Evolutionary conservation across 2,888 invertebrate species (phyloP), one percentile per base, ranked within the genome.

Genomic region (Coremacera marginata): DNA sequence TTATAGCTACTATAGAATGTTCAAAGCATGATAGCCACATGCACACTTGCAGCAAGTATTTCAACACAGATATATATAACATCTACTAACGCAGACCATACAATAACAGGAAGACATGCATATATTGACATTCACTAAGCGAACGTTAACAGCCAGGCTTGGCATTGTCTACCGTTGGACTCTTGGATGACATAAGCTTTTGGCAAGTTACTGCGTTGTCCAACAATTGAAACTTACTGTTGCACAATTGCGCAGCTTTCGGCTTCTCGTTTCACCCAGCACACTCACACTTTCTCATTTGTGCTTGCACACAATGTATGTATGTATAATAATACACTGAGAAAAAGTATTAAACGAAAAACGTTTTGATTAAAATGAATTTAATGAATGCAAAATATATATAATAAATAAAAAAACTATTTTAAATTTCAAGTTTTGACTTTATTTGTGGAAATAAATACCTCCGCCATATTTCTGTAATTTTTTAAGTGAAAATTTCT

Each of bases 141-240:
- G 22, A 14, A 60, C 22, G 25, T 60, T 25, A 25, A 27, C 60
- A 55, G 22, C 22, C 55, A 55, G 55, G 55, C 55, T 55, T 22
- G 55, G 3, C 9, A 22, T 22, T 25, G 60, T 60, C 60, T 60
- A 22, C 27, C 60, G 60, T 27, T 27, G 22, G 19, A 27, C 60
- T 44, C 7, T 11, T 60, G 60, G 14, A 60, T 60, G 60, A 60
- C 60, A 60, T 25, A 60, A 60, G 60, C 27, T 44, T 60, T 60
- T 25, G 60, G 60, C 60, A 60, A 27, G 25, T 60, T 25, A 11
- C 60, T 60, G 60, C n/a, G 60, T 11, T 60, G 60, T 60, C 60
- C 60, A 60, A 60, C 60, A 25, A 60, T 27, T 25, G 60, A 60
- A 60, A 25, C 60, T 55, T 55, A 7, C 22, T 55, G 55, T 55